Evolutionary conservation across 2,888 invertebrate genomes (phyloP).

Genomic region (Caenorhabditis afra): DNA sequence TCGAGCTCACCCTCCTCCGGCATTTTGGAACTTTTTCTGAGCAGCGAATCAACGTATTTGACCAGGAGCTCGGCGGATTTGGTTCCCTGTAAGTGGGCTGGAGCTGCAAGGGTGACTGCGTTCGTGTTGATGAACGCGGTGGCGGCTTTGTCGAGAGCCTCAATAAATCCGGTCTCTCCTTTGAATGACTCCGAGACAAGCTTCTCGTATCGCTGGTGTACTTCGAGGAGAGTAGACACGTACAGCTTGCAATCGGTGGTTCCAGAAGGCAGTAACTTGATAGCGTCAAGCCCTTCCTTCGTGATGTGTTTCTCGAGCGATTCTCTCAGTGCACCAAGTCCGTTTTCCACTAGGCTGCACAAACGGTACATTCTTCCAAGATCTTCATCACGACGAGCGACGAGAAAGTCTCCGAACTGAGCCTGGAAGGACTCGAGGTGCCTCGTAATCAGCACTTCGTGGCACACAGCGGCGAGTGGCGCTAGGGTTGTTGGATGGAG

Average conservation of each 20-base stretch:
- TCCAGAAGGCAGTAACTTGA: neutral
- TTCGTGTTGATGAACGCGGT: neutral
- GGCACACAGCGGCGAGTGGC: too few relatives aligned
- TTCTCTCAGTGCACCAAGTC: neutral
- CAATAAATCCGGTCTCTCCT: neutral
- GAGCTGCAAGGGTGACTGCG: neutral
- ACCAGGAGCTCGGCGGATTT: neutral
- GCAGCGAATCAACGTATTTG: neutral
- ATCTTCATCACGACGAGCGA: constrained; percentile 87
- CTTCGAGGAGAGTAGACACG: neutral
- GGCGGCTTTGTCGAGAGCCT: neutral
- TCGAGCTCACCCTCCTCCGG: neutral
- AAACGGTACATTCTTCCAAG: constrained; percentile 81
- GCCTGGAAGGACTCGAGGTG: constrained; percentile 95
- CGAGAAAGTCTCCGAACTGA: constrained; percentile 89
- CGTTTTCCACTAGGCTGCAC: constrained; percentile 83
- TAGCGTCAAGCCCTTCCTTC: neutral
- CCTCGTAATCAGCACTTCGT: constrained; percentile 94
- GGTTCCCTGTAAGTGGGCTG: neutral
- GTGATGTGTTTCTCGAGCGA: neutral
- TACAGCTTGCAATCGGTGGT: neutral
- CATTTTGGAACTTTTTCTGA: neutral
- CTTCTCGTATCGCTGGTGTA: neutral
- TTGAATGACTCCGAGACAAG: neutral
- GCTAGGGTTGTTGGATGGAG: constrained; percentile 92